A percentile compares a stretch with the other conserved stretches of the same genome.
Conservation (phyloP, 2,797 vertebrate species). For the Microctenopoma steveboyesi region DNA sequence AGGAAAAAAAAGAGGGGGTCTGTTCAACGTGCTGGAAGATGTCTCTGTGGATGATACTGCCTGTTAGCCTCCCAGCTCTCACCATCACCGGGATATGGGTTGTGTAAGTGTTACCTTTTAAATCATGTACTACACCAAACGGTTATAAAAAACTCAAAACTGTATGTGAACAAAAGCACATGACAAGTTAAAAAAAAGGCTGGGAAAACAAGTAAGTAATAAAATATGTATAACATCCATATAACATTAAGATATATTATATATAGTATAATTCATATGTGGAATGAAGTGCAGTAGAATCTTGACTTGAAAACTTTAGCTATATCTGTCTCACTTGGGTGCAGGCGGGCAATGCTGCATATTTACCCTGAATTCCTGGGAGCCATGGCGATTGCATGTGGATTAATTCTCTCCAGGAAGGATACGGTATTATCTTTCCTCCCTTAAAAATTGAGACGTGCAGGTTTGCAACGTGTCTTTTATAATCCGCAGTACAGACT, state of each 20-base stretch:
- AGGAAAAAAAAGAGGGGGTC: constrained; percentile 78
- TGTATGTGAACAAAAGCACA: too few relatives aligned
- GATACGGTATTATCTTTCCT: constrained; percentile 47
- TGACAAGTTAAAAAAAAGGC: too few relatives aligned
- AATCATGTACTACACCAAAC: not conserved
- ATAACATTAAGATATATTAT: not conserved
- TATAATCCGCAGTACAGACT: constrained; percentile 35
- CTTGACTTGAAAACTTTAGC: constrained; percentile 17
- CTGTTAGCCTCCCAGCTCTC: constrained; percentile 87
- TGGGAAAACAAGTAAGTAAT: too few relatives aligned
- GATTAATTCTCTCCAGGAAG: constrained; percentile 65
- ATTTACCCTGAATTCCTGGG: constrained; percentile 74
- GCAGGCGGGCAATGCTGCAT: constrained; percentile 45
- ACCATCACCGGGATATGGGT: constrained; percentile 95
- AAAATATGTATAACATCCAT: too few relatives aligned
- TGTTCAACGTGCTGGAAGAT: constrained; percentile 72
- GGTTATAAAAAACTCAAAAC: not conserved
- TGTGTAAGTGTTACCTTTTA: constrained; percentile 84
- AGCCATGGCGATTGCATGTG: constrained; percentile 70
- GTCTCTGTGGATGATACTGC: constrained; percentile 90
- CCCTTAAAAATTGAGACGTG: constrained; percentile 39
- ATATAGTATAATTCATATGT: not conserved
- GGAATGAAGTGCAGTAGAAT: constrained; percentile 2
- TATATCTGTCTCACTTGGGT: constrained; percentile 14
- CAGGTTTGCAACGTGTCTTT: constrained; percentile 9